Evolutionary conservation across 1,140 invertebrate genomes (phyloP).

Genomic region (Bemisia tabaci): DNA sequence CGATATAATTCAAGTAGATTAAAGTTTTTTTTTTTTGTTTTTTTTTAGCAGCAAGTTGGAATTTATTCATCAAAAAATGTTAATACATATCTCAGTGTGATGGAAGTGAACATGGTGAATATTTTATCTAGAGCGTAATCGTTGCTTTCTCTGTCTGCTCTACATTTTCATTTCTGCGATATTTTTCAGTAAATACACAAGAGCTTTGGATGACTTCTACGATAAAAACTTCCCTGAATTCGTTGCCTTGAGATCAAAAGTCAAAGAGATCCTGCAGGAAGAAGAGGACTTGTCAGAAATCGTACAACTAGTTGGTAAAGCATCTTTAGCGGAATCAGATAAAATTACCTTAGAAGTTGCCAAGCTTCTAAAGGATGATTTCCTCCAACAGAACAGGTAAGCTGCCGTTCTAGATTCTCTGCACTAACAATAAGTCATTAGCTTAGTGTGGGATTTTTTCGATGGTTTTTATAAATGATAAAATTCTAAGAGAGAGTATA

Average conservation of each 20-base stretch:
- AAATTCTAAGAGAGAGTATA: too few relatives aligned
- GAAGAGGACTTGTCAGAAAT: slow-evolving; percentile 99
- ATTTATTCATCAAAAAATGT: too few relatives aligned
- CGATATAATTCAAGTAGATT: too few relatives aligned
- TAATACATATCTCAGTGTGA: too few relatives aligned
- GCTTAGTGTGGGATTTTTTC: slow-evolving; percentile 1
- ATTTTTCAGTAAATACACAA: slow-evolving; percentile 85
- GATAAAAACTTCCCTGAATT: slow-evolving; percentile 99
- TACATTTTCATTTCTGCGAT: slow-evolving; percentile 11
- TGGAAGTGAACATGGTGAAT: too few relatives aligned
- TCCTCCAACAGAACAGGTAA: slow-evolving; percentile 93
- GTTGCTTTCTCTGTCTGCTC: too few relatives aligned
- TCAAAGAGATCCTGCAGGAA: slow-evolving; percentile 95
- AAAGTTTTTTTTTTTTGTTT: too few relatives aligned
- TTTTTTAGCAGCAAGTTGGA: too few relatives aligned
- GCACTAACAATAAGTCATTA: background rate
- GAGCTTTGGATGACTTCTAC: slow-evolving; percentile 97
- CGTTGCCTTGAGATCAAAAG: slow-evolving; percentile 83
- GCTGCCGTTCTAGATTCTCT: slow-evolving; percentile 12
- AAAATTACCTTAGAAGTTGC: slow-evolving; percentile 99
- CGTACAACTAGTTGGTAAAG: slow-evolving; percentile 98
- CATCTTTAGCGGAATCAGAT: slow-evolving; percentile 94
- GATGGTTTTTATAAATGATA: background rate
- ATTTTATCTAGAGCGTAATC: too few relatives aligned
- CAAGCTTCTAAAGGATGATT: slow-evolving; percentile 97